Base-by-base conservation (phyloP, 2,797 vertebrate genomes). In the Halcyon badia region DNA sequence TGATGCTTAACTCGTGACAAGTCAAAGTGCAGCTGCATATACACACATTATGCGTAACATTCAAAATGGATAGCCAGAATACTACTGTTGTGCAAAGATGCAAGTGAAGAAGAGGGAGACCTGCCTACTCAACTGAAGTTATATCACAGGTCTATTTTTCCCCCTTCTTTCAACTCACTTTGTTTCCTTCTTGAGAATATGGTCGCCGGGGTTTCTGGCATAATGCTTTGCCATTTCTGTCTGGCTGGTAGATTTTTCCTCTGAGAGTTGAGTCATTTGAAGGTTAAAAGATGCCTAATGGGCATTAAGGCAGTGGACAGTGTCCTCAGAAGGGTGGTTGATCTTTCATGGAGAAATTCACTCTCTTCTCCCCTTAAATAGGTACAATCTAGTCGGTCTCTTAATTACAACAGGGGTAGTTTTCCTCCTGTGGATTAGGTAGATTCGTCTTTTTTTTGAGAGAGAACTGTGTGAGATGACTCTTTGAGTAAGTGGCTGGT, bases 11-110 rank as follows among this genome's bases (percentile, higher is more conserved):
- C 18, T 68, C 24, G 5, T 2, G 33, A 2, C 54, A 69, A 44
- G 76, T 85, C 30, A 31, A 79, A 71, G 17, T 25, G 31, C 24
- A 71, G 39, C 69, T 92, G 65, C 57, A 49, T 44, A 57, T 19
- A 30, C 61, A 41, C 30, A 19, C 24, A 2, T n/a, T 37, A 5
- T 0, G 1, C 2, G 0, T 31, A 48, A n/a, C 24, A 13, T 56
- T 72, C 11, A 48, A 39, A 68, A 75, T 28, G 33, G 31, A 31
- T 52, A 49, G 44, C 57, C 11, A 16, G 24, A 1, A 30, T 66
- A 3, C 18, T 46, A 11, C 5, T 15, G 26, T 31, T 19, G 8
- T 49, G 5, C 42, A 20, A 41, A 83, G 68, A 22, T 42, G 28
- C 5, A 44, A 5, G 35, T 58, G 48, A 62, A 60, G 73, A 76